Evolutionary conservation across 2,113 vertebrate species (phyloP), one percentile per base, ranked within the genome.

Genomic region (Galemys pyrenaicus): DNA sequence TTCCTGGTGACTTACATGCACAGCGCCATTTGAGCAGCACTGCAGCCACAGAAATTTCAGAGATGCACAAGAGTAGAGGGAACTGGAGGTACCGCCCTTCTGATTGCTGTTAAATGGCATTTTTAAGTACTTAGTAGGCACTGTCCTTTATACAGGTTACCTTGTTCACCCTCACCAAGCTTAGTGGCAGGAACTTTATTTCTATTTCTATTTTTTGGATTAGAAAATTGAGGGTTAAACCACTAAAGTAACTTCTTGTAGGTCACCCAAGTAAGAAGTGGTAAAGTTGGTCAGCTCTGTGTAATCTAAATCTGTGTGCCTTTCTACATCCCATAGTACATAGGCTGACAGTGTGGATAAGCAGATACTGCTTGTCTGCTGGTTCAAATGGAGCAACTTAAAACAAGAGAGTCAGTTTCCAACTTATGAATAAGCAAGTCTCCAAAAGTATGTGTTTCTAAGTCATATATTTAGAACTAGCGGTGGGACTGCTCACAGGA

Each of bases 141-240:
- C 64, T 79, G 37, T 44, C 35, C 24, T 88, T 71, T 87, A 64
- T 7, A 83, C 17, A 56, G 26, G 7, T 62, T 41, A 79, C 58
- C 32, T 87, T 17, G 6, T 49, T 84, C 3, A 74, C 32, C 65
- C 64, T 91, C 71, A 91, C 22, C 64, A 83, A n/a, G 30, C 39
- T 60, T 65, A 82, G 16, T 32, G 37, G 9, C 68, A 82, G 37
- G n/a, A n/a, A n/a, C n/a, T n/a, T 5, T 75, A 82, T 58, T 68
- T 94, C 80, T 65, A 95, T 83, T 82, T 37, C n/a, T 85, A 20
- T 65, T 92, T 85, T 80, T 87, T 16, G 87, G 92, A 81, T 51
- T 68, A 75, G 64, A 97, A 90, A 84, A 84, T 58, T 1, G 5
- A 91, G n/a, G 6, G 51, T 88, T 9, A 58, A 70, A 64, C 67